Percentiles rank a stretch among this genome's conserved stretches.
phyloP scores from a whole-genome alignment of 2,797 vertebrate genomes.

The Syngnathus acus region DNA sequence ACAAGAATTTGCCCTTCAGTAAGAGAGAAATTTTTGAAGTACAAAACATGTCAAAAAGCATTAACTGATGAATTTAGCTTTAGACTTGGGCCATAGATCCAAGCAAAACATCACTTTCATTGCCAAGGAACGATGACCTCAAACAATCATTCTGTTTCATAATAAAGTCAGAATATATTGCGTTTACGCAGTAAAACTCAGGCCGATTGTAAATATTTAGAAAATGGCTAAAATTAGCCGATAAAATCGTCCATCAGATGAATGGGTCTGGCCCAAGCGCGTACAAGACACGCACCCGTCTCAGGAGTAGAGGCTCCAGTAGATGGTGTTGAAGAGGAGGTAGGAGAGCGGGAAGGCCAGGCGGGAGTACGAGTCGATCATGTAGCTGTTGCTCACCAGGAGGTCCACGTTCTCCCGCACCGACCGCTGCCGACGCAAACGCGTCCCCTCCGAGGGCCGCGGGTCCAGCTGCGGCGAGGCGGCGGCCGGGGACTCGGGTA shows the following conservation, averaged over 20 bases:
- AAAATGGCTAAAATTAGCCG: background rate
- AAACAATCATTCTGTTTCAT: background rate
- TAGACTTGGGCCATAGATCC: too few relatives aligned
- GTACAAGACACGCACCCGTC: background rate
- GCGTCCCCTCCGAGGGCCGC: conserved; percentile 54
- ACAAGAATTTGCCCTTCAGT: too few relatives aligned
- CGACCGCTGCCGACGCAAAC: conserved; percentile 70
- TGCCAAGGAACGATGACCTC: too few relatives aligned
- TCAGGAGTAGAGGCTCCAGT: conserved; percentile 85
- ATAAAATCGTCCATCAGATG: too few relatives aligned
- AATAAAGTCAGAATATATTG: background rate
- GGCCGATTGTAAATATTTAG: background rate
- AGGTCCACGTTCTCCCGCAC: conserved; percentile 73
- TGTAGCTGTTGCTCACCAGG: conserved; percentile 83
- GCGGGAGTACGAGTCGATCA: conserved; percentile 86
- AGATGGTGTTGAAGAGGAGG: conserved; percentile 86
- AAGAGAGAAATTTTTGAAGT: too few relatives aligned
- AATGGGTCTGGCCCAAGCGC: too few relatives aligned
- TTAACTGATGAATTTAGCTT: too few relatives aligned
- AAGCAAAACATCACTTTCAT: too few relatives aligned
- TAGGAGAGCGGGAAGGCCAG: conserved; percentile 83
- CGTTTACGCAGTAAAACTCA: background rate
- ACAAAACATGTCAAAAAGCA: too few relatives aligned
- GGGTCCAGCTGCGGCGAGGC: conserved; percentile 27
- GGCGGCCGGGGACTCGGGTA: conserved; percentile 30